Conservation (phyloP, 2,113 vertebrate species). For the Oncorhynchus keta region DNA sequence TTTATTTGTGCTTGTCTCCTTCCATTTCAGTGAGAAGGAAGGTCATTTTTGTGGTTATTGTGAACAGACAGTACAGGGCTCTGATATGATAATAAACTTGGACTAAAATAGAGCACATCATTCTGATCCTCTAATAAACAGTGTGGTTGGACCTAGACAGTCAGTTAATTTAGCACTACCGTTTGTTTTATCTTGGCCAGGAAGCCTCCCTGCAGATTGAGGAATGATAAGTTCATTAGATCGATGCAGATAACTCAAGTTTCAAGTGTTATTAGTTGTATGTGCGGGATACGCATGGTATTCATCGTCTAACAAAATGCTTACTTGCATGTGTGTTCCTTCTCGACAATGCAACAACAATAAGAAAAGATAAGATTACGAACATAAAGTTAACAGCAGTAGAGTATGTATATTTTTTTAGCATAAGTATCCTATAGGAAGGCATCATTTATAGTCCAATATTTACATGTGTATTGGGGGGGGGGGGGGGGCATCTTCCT, state of each 20-base stretch:
- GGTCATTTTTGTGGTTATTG: background rate
- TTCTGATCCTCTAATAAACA: background rate
- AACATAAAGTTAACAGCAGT: no score
- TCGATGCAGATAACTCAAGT: conserved; percentile 7
- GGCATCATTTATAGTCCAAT: no score
- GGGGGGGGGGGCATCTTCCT: conserved; percentile 16
- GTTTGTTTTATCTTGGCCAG: background rate
- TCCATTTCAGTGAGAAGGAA: conserved; percentile 12
- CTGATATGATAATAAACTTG: background rate
- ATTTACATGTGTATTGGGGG: no score
- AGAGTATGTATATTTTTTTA: no score
- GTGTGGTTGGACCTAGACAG: background rate
- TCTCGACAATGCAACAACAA: no score
- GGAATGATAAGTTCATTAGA: conserved; percentile 1
- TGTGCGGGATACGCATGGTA: no score
- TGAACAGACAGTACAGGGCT: background rate
- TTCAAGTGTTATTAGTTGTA: no score
- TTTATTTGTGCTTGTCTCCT: background rate
- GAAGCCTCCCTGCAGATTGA: conserved; percentile 15
- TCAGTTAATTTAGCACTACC: conserved; percentile 2
- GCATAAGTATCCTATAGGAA: no score
- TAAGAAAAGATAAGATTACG: no score
- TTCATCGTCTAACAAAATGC: no score
- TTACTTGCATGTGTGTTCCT: no score
- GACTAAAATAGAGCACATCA: background rate